Percentiles rank a stretch among this genome's conserved stretches.
These are phyloP conservation scores for Hermatobates lingyangjiaoensis DNA, from an alignment of 1,140 invertebrate species.

Conservation along the genomic window DNA sequence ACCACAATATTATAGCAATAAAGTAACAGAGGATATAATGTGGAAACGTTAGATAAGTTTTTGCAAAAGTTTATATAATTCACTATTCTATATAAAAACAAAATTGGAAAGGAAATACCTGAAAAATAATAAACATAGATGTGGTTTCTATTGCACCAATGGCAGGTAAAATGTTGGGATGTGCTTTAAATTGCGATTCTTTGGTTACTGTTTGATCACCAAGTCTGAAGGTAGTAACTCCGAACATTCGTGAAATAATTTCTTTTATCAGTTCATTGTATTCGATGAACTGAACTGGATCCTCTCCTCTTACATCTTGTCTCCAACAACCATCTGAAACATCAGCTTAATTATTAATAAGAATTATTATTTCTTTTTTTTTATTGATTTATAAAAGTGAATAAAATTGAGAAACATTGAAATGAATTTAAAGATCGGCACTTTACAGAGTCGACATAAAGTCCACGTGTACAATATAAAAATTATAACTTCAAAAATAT, in stretches of 20 bases:
- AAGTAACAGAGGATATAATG: neutral
- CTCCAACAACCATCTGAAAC: constrained; percentile 6
- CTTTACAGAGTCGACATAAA: neutral
- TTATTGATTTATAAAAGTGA: neutral
- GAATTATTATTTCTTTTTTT: neutral
- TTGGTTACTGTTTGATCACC: constrained; percentile 7
- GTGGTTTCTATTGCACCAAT: constrained; percentile 43
- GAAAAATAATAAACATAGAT: constrained; percentile 42
- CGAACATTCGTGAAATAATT: constrained; percentile 46
- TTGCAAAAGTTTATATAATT: neutral
- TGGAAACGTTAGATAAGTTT: neutral
- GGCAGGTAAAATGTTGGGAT: constrained; percentile 52
- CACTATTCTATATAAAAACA: neutral
- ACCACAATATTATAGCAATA: neutral
- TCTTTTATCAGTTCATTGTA: constrained; percentile 46
- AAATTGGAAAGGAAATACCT: constrained; percentile 11
- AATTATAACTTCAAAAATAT: neutral
- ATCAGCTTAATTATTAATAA: neutral
- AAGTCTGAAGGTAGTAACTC: constrained; percentile 46
- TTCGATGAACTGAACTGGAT: constrained; percentile 19
- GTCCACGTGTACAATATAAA: neutral
- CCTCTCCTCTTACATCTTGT: constrained; percentile 3
- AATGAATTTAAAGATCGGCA: neutral
- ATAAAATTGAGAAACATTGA: neutral
- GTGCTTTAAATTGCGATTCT: constrained; percentile 32